Conservation (phyloP, 2,888 invertebrate species). For the Drosophila nigritarsus region DNA sequence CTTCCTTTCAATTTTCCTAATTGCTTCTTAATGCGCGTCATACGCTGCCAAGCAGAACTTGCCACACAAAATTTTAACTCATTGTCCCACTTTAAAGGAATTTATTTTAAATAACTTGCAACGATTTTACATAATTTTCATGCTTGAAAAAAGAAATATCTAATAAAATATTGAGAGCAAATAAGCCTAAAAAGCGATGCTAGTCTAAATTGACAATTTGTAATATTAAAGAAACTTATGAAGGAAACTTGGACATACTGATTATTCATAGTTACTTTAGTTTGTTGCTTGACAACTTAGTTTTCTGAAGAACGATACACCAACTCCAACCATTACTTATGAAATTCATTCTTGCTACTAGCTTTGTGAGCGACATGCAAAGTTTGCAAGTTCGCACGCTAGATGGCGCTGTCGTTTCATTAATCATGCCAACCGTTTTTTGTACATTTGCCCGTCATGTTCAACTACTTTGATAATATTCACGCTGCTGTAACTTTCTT, state of each 20-base stretch:
- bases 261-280: neutral
- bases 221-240: neutral
- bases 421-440: slow-evolving; percentile 63
- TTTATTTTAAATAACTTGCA: slow-evolving; percentile 23
- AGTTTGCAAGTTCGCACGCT: slow-evolving; percentile 30
- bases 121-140: neutral
- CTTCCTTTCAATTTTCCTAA: slow-evolving; percentile 72
- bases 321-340: slow-evolving; percentile 3
- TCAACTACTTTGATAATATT: slow-evolving; percentile 78
- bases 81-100: slow-evolving; percentile 20
- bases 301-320: neutral
- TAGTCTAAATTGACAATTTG: neutral
- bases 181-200: neutral
- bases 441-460: slow-evolving; percentile 73
- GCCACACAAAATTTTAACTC: slow-evolving; percentile 49
- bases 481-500: slow-evolving; percentile 52
- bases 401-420: slow-evolving; percentile 47
- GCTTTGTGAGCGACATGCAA: slow-evolving; percentile 23
- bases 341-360: slow-evolving; percentile 20
- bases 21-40: slow-evolving; percentile 70
- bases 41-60: slow-evolving; percentile 54
- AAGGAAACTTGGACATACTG: neutral
- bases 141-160: neutral
- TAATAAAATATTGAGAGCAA: neutral
- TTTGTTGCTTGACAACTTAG: neutral